Conservation (phyloP, 2,888 invertebrate genomes). For the Yponomeuta sedellus region DNA sequence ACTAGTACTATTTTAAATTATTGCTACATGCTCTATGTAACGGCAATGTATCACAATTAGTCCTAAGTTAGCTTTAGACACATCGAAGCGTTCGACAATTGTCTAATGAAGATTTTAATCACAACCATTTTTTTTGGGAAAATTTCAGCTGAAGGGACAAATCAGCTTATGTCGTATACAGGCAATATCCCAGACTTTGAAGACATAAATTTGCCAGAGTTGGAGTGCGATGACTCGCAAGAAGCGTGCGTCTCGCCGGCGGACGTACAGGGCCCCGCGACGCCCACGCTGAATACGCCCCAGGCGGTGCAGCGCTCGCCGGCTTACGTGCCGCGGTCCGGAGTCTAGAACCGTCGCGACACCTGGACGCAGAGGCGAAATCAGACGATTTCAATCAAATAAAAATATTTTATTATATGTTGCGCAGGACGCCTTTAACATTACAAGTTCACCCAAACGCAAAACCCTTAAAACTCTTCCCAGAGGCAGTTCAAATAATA, state of each 20-base stretch:
- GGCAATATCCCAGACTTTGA: slow-evolving; percentile 74
- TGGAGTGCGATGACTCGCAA: slow-evolving; percentile 54
- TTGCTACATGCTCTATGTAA: neutral
- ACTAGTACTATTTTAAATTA: no score
- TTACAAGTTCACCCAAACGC: no score
- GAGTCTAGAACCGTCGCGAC: neutral
- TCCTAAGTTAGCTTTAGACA: neutral
- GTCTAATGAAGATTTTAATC: neutral
- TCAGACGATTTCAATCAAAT: no score
- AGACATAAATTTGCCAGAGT: slow-evolving; percentile 61
- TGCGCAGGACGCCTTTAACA: no score
- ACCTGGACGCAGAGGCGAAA: no score
- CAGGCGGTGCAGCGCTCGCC: slow-evolving; percentile 51
- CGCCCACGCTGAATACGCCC: slow-evolving; percentile 60
- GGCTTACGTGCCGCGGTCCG: slow-evolving; percentile 29
- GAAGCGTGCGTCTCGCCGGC: slow-evolving; percentile 39
- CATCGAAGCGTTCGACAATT: neutral
- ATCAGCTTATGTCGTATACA: slow-evolving; percentile 75
- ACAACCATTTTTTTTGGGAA: slow-evolving; percentile 35
- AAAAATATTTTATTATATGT: no score
- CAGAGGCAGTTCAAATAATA: no score
- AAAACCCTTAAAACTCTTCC: no score
- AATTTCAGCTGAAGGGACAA: slow-evolving; percentile 69
- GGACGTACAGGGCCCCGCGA: slow-evolving; percentile 30
- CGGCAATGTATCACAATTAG: neutral